Percentiles rank a stretch among this genome's conserved stretches.
Evolutionary conservation across 2,888 invertebrate genomes (phyloP).

Genomic region (Lepidochrysops patricia): DNA sequence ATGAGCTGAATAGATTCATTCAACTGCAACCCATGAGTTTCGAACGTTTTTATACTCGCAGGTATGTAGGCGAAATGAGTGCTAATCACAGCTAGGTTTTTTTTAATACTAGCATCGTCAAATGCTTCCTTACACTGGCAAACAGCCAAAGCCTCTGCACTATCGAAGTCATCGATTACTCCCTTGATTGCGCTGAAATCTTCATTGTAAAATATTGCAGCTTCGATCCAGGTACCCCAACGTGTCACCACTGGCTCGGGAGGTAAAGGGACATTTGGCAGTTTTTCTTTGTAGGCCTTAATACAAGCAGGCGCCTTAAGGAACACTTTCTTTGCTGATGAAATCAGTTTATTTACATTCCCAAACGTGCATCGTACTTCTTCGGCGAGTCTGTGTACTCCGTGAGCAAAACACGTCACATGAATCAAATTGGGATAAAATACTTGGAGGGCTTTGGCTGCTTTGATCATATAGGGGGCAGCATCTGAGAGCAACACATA

Average conservation of each 20-base stretch:
- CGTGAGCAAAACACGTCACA: background rate
- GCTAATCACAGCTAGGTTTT: slow-evolving; percentile 17
- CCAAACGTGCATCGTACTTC: too few species aligned
- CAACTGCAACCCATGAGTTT: slow-evolving; percentile 17
- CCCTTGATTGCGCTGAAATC: slow-evolving; percentile 16
- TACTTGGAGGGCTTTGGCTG: slow-evolving; percentile 4
- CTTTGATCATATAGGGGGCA: slow-evolving; percentile 3
- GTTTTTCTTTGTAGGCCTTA: too few species aligned
- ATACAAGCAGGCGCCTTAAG: too few species aligned
- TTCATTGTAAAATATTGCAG: slow-evolving; percentile 20
- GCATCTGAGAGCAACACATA: background rate
- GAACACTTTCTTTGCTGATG: too few species aligned
- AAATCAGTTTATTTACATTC: too few species aligned
- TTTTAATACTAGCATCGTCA: background rate
- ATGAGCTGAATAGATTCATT: too few species aligned
- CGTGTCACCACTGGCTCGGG: slow-evolving; percentile 21
- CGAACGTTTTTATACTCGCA: slow-evolving; percentile 16
- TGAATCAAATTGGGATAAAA: slow-evolving; percentile 9
- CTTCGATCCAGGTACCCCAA: slow-evolving; percentile 20
- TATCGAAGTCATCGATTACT: slow-evolving; percentile 19
- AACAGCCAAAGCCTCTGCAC: background rate
- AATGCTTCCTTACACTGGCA: background rate
- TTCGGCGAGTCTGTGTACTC: too few species aligned
- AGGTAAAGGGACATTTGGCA: background rate
- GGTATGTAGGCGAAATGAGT: slow-evolving; percentile 20